These are phyloP conservation scores for Zaprionus lachaisei DNA, from an alignment of 1,140 invertebrate genomes.

Conservation along the genomic window DNA sequence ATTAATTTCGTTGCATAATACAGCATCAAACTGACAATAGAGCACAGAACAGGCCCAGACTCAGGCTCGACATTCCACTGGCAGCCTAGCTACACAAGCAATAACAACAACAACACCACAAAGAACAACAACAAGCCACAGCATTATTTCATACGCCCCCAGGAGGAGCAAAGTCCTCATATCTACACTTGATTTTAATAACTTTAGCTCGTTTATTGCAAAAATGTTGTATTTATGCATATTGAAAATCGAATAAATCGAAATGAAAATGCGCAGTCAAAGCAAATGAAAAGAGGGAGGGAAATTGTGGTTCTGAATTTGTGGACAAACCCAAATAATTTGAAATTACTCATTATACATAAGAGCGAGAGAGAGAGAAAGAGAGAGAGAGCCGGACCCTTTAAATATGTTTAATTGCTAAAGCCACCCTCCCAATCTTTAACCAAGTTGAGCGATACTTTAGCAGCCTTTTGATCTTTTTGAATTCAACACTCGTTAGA, in stretches of 20 bases:
- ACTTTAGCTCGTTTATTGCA: constrained; percentile 5
- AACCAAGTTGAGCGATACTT: constrained; percentile 1
- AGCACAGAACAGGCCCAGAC: background rate
- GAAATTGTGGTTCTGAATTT: background rate
- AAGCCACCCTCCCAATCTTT: background rate
- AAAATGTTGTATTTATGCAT: background rate
- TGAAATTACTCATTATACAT: background rate
- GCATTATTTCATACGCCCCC: background rate
- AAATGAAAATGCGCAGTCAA: background rate
- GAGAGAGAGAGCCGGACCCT: too few species aligned
- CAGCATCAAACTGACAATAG: constrained; percentile 27
- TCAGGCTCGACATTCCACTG: constrained; percentile 5
- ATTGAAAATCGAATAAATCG: background rate
- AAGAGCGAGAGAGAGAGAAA: too few species aligned
- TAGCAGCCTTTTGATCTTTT: background rate
- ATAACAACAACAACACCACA: background rate
- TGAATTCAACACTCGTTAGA: background rate
- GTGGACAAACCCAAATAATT: background rate
- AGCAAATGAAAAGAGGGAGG: background rate
- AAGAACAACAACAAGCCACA: background rate
- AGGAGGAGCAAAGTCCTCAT: background rate
- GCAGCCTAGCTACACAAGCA: constrained; percentile 9
- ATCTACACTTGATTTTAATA: constrained; percentile 1
- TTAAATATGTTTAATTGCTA: background rate
- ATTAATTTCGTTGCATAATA: constrained; percentile 49